Percentiles rank a stretch among this genome's conserved stretches.
phyloP scores from a whole-genome alignment of 1,140 invertebrate genomes.

The Saccostrea echinata region DNA sequence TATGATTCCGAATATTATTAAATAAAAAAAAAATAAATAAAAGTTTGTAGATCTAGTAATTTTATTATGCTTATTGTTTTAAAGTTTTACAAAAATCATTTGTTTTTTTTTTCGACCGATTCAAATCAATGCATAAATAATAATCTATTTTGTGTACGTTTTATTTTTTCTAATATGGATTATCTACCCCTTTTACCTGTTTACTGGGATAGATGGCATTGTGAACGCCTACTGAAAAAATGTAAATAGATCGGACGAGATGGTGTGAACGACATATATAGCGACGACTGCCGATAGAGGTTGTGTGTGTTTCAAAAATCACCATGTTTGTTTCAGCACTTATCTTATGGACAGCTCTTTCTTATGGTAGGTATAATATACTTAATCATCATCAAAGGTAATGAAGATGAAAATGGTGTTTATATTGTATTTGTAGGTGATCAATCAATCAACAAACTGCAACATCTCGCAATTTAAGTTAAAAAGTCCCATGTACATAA shows the following conservation, averaged over 20 bases:
- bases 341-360: neutral
- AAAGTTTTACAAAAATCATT: too few species aligned
- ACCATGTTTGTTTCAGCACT: neutral
- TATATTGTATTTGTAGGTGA: too few species aligned
- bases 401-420: neutral
- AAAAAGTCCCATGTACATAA: too few species aligned
- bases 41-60: too few species aligned
- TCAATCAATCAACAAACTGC: too few species aligned
- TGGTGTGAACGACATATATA: neutral
- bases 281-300: neutral
- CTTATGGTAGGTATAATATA: conserved; percentile 8
- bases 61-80: too few species aligned
- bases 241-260: neutral
- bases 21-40: too few species aligned
- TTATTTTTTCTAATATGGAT: neutral
- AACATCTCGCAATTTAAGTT: too few species aligned
- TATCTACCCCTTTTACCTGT: neutral
- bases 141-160: neutral
- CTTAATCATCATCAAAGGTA: neutral
- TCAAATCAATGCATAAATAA: neutral
- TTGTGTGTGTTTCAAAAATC: neutral
- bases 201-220: neutral
- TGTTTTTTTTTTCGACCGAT: too few species aligned
- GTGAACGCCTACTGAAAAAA: neutral
- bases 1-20: too few species aligned